A percentile compares a stretch with the other conserved stretches of the same genome.
Conservation (phyloP, 1,140 invertebrate species). For the Daktulosphaira vitifoliae region DNA sequence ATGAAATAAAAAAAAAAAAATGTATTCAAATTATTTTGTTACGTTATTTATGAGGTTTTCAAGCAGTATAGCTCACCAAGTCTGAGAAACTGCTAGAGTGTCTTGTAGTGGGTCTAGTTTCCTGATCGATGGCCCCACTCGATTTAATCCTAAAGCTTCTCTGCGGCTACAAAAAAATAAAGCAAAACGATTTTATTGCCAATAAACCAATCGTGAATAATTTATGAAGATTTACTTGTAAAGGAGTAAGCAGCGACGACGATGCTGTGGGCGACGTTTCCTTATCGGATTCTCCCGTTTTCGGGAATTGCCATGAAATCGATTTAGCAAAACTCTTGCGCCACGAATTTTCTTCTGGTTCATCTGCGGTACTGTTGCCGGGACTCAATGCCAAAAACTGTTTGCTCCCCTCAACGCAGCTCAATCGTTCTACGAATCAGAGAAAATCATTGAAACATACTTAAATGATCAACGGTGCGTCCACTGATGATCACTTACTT, state of each 20-base stretch:
- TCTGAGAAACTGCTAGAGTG: constrained; percentile 30
- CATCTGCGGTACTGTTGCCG: constrained; percentile 7
- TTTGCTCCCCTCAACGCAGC: constrained; percentile 26
- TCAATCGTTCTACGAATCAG: constrained; percentile 1
- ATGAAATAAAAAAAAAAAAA: neutral
- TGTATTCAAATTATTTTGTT: too few relatives aligned
- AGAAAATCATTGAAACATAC: neutral
- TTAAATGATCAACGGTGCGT: too few relatives aligned
- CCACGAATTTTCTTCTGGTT: constrained; percentile 28
- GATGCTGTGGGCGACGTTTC: constrained; percentile 30
- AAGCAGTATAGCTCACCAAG: constrained; percentile 6
- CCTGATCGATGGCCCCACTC: constrained; percentile 11
- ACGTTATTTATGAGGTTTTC: too few relatives aligned
- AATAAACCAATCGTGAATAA: too few relatives aligned
- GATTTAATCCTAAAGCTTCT: constrained; percentile 28
- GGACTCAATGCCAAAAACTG: constrained; percentile 23
- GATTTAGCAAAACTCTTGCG: constrained; percentile 28
- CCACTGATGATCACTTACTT: constrained; percentile 15
- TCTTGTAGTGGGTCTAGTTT: constrained; percentile 25
- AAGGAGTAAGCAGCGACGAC: constrained; percentile 19
- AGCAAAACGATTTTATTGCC: too few relatives aligned
- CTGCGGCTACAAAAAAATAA: constrained; percentile 5
- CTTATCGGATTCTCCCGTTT: constrained; percentile 18
- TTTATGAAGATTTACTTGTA: constrained; percentile 2
- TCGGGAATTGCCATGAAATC: constrained; percentile 29